Conservation (phyloP, 23 tunicate genomes). For the Oikopleura vanhoeffeni region DNA sequence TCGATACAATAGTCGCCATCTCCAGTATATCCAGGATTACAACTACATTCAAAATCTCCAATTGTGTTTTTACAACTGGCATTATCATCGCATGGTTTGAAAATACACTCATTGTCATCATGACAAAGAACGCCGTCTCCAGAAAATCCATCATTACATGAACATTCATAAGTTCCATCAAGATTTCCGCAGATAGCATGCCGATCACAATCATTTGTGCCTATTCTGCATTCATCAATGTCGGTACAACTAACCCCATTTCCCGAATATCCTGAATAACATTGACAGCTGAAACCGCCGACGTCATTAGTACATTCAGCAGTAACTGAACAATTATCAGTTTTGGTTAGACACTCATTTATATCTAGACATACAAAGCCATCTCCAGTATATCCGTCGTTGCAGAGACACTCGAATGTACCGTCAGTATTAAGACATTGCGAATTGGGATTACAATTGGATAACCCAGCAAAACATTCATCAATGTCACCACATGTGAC, state of each 20-base stretch:
- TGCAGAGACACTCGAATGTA: slow-evolving; percentile 16
- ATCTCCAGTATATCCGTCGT: slow-evolving; percentile 22
- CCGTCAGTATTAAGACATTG: slow-evolving; percentile 12
- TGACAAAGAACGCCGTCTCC: not conserved
- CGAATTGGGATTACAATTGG: not conserved
- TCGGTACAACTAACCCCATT: slow-evolving; percentile 18
- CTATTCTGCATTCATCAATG: not conserved
- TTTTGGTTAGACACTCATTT: slow-evolving; percentile 16
- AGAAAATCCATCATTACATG: not conserved
- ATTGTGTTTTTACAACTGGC: slow-evolving; percentile 15
- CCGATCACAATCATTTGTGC: not conserved
- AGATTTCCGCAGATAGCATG: not conserved
- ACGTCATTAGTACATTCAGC: slow-evolving; percentile 19
- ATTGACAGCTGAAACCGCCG: slow-evolving; percentile 18
- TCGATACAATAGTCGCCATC: not conserved
- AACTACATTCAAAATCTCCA: slow-evolving; percentile 16
- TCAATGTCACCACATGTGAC: not conserved
- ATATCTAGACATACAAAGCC: slow-evolving; percentile 18
- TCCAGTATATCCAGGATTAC: not conserved
- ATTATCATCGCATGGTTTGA: slow-evolving; percentile 22
- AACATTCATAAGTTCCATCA: not conserved
- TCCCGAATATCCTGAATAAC: slow-evolving; percentile 20
- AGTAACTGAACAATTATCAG: slow-evolving; percentile 6
- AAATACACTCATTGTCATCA: slow-evolving; percentile 18
- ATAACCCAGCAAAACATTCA: not conserved